Evolutionary conservation across 2,797 vertebrate species (phyloP).

Genomic region (Falco naumanni): DNA sequence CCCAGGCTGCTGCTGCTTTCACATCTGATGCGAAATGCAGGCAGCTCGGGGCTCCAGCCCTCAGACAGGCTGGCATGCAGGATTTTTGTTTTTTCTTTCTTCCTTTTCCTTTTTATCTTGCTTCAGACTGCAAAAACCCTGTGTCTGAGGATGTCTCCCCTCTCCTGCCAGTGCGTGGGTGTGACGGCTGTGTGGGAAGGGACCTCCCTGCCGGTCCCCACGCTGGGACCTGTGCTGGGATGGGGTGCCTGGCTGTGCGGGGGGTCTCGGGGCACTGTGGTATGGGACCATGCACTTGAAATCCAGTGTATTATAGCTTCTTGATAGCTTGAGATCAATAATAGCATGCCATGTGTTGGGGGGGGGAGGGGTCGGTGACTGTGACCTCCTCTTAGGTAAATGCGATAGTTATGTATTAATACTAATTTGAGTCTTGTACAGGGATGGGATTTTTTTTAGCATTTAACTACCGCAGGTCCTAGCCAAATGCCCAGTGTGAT

Average conservation of each 20-base stretch:
- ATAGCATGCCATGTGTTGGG: no score
- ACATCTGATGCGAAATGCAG: background rate
- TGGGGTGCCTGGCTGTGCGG: background rate
- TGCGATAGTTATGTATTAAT: background rate
- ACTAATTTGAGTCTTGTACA: background rate
- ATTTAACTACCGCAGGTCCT: background rate
- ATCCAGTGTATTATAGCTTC: background rate
- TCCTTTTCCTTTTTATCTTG: background rate
- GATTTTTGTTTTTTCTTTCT: no score
- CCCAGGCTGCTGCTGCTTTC: background rate
- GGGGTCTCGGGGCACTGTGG: accelerated
- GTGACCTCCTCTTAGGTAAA: background rate
- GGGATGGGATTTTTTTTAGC: background rate
- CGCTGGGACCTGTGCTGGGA: background rate
- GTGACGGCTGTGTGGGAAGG: background rate
- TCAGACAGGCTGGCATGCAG: background rate
- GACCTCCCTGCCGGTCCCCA: background rate
- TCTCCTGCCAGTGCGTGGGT: background rate
- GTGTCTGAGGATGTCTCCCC: background rate
- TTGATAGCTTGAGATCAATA: background rate
- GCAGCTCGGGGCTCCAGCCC: background rate
- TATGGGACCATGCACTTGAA: background rate
- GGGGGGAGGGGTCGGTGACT: background rate
- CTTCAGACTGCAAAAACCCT: background rate
- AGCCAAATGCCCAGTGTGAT: background rate